Evolutionary conservation across 2,888 invertebrate species (phyloP).

Genomic region (Ptychoptera contaminata): DNA sequence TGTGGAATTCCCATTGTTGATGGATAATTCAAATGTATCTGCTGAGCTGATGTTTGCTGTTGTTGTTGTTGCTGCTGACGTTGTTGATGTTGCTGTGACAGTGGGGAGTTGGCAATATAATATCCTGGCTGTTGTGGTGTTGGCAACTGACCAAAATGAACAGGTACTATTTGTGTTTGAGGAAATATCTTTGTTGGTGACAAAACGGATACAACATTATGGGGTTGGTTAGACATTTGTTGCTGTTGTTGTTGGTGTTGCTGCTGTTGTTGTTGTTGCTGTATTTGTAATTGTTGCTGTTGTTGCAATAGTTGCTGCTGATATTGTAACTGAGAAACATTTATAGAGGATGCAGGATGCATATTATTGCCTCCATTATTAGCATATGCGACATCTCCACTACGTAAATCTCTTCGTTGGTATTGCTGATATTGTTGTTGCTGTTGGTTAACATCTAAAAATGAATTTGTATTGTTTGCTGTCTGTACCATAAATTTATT

Average conservation of each 20-base stretch:
- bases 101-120: constrained; percentile 9
- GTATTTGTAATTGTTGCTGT: constrained; percentile 4
- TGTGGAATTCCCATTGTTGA: background rate
- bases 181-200: constrained; percentile 29
- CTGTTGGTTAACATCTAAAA: constrained; percentile 6
- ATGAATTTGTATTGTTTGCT: too few species aligned
- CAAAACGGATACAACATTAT: constrained; percentile 10
- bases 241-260: constrained; percentile 11
- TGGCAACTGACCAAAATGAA: constrained; percentile 28
- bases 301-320: constrained; percentile 2
- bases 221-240: constrained; percentile 13
- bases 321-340: background rate
- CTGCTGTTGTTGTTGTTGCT: constrained; percentile 7
- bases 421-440: constrained; percentile 14
- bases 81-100: constrained; percentile 2
- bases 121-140: constrained; percentile 25
- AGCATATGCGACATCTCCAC: too few species aligned
- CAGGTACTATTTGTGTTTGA: constrained; percentile 29
- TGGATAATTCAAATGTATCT: constrained; percentile 9
- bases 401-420: constrained; percentile 7
- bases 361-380: too few species aligned
- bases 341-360: background rate
- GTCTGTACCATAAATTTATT: background rate
- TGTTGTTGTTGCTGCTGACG: background rate
- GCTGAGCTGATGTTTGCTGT: background rate